phyloP scores from a whole-genome alignment of 2,888 invertebrate species.

The Cynaeus angustus region DNA sequence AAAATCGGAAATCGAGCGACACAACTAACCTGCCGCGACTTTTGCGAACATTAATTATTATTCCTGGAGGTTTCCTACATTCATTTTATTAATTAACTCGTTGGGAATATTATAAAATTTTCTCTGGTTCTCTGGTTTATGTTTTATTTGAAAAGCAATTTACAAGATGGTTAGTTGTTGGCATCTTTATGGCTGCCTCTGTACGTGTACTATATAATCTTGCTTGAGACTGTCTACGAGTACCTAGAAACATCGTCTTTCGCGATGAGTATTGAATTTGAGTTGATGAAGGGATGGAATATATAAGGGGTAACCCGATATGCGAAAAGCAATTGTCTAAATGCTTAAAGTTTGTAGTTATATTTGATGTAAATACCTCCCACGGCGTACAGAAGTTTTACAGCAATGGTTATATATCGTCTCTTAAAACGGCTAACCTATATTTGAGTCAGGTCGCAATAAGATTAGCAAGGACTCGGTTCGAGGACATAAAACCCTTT shows the following conservation, averaged over 20 bases:
- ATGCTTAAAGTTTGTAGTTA: constrained; percentile 41
- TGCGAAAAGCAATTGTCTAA: constrained; percentile 43
- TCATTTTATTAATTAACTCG: too few relatives aligned
- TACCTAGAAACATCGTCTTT: constrained; percentile 2
- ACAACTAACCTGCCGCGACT: too few relatives aligned
- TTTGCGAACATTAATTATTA: too few relatives aligned
- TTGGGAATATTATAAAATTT: too few relatives aligned
- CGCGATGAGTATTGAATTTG: constrained; percentile 20
- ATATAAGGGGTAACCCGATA: constrained; percentile 9
- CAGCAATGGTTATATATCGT: constrained; percentile 51
- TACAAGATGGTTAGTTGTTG: constrained; percentile 1
- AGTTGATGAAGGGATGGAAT: constrained; percentile 11
- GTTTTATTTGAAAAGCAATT: background rate
- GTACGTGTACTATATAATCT: background rate
- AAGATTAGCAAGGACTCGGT: constrained; percentile 58
- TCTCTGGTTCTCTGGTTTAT: too few relatives aligned
- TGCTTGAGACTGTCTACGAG: constrained; percentile 2
- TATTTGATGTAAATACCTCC: constrained; percentile 48
- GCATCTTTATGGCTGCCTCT: background rate
- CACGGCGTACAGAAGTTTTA: constrained; percentile 48
- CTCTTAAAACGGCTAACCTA: constrained; percentile 55
- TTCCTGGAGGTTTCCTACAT: too few relatives aligned
- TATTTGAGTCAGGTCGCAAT: constrained; percentile 58
- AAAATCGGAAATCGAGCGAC: too few relatives aligned
- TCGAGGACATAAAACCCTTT: constrained; percentile 58